Base-by-base conservation (phyloP, 2,797 vertebrate genomes). In the Gastrophryne carolinensis region DNA sequence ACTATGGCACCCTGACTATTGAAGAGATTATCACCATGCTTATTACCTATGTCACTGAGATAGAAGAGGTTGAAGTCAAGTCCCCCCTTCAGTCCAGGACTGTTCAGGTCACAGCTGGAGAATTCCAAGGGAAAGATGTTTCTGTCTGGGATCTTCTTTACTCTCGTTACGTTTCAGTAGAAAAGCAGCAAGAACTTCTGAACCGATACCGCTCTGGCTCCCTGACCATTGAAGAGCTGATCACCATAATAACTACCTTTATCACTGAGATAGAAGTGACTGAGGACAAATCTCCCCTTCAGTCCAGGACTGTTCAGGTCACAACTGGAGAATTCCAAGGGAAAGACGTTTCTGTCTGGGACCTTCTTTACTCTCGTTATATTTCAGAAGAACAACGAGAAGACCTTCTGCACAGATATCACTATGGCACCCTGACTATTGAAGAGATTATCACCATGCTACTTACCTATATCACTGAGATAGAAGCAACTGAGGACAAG, bases 171-270 rank as follows among this genome's bases (percentile, higher is more conserved):
- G 34, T 73, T 29, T 53, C 47, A 10, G 49, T 15, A 54, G 37
- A 47, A n/a, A 78, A 57, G 41, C 30, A 24, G 61, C 44, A 35
- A 30, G 69, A 72, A 4, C 82, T 91, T 13, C 83, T 90, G 75
- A 80, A 84, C 41, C 79, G 82, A 29, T 92, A 86, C 80, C 88
- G 79, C 67, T 86, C 86, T 60, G 84, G 80, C 54, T 87, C 80
- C 78, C 86, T 89, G 70, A 90, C 88, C 54, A 81, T 78, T 0
- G 81, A 65, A 0, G 80, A 84, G 32, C 81, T 87, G 53, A 75
- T 79, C 21, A 0, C 60, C 0, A 81, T 73, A 5, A 56, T 85
- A 32, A 62, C 66, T 73, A 19, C 32, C 12, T 24, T 79, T 0
- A 26, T 87, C 0, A 44, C 60, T 27, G 81, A 75, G 12, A 2